A percentile compares a stretch with the other conserved stretches of the same genome.
Evolutionary conservation across 2,888 invertebrate species (phyloP).

Genomic region (Nymphalis polychloros): DNA sequence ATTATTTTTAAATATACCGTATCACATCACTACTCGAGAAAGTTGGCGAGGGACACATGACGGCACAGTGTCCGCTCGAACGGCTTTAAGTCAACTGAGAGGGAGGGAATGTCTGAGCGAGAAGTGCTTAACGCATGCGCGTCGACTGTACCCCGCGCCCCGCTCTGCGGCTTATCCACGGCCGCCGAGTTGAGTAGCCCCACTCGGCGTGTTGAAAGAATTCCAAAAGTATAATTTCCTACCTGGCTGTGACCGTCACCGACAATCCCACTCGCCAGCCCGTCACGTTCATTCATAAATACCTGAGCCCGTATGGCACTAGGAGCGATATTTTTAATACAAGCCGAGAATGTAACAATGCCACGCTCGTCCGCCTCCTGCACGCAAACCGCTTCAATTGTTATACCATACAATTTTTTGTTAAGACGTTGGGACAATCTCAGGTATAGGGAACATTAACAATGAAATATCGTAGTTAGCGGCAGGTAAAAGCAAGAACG

Average conservation of each 20-base stretch:
- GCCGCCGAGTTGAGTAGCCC: constrained; percentile 70
- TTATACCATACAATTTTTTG: constrained; percentile 68
- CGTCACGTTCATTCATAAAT: constrained; percentile 82
- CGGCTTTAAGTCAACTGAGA: constrained; percentile 75
- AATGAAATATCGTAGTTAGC: constrained; percentile 58
- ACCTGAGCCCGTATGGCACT: constrained; percentile 62
- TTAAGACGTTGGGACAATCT: constrained; percentile 59
- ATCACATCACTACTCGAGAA: constrained; percentile 81
- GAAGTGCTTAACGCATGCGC: constrained; percentile 77
- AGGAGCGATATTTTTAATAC: constrained; percentile 58
- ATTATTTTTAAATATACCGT: constrained; percentile 63
- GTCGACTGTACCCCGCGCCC: constrained; percentile 70
- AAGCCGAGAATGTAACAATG: constrained; percentile 49
- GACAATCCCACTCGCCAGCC: constrained; percentile 66
- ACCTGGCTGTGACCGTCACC: constrained; percentile 74
- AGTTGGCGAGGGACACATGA: constrained; percentile 84
- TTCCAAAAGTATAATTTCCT: constrained; percentile 79
- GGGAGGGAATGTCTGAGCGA: constrained; percentile 72
- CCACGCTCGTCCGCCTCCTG: constrained; percentile 53
- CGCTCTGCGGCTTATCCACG: constrained; percentile 79
- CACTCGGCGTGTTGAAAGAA: constrained; percentile 77
- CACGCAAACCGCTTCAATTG: constrained; percentile 65
- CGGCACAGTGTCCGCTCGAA: constrained; percentile 76
- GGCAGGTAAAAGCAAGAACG: constrained; percentile 66
- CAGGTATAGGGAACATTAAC: constrained; percentile 72